Percentiles rank a stretch among this genome's conserved stretches.
These are phyloP conservation scores for Cichladusa arquata DNA, from an alignment of 2,113 vertebrate genomes.

Conservation along the genomic window DNA sequence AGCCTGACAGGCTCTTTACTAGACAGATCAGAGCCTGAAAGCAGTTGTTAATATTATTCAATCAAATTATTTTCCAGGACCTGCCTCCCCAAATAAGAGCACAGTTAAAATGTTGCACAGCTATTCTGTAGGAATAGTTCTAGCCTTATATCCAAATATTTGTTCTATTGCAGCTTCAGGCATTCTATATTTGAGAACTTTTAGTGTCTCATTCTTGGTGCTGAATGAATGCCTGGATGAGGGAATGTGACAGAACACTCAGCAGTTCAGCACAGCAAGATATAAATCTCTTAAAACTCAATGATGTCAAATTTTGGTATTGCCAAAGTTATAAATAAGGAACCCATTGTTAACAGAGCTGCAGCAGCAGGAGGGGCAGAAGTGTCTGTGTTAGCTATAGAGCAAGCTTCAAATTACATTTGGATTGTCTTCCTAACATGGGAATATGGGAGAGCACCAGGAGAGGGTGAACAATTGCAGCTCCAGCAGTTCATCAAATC, in stretches of 20 bases:
- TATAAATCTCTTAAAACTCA: neutral
- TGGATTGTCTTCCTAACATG: conserved; percentile 54
- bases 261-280: neutral
- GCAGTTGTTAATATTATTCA: neutral
- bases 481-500: neutral
- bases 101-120: neutral
- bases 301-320: neutral
- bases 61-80: neutral
- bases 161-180: neutral
- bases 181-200: neutral
- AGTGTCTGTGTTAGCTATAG: neutral
- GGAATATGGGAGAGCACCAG: conserved; percentile 9
- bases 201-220: neutral
- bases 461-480: conserved; percentile 5
- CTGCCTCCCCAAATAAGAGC: neutral
- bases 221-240: neutral
- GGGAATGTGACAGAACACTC: neutral
- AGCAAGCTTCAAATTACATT: conserved; percentile 25
- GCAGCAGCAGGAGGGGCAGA: conserved; percentile 20
- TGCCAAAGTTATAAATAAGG: neutral
- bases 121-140: neutral
- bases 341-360: neutral
- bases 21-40: neutral
- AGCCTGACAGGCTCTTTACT: neutral
- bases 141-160: neutral